Evolutionary conservation across 1,140 invertebrate genomes (phyloP).

Genomic region (Pantala flavescens): DNA sequence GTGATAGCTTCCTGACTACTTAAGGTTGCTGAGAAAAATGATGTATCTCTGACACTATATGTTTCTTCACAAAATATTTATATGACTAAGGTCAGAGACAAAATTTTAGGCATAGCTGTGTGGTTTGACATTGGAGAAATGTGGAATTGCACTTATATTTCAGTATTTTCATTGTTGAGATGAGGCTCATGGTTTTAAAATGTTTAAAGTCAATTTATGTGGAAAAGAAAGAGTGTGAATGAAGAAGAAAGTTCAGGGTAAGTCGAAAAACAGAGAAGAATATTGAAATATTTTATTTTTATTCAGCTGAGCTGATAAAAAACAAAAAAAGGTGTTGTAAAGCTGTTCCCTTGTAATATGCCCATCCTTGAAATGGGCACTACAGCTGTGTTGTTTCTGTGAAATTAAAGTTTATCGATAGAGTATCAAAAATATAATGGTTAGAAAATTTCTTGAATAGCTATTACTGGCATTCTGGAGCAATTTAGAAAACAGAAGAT

Average conservation of each 20-base stretch:
- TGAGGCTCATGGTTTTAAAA: constrained; percentile 1
- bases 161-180: constrained; percentile 4
- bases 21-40: neutral
- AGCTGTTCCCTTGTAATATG: neutral
- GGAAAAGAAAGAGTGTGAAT: neutral
- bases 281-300: constrained; percentile 1
- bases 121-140: neutral
- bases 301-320: constrained; percentile 1
- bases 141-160: constrained; percentile 5
- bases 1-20: neutral
- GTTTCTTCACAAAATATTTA: neutral
- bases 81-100: neutral
- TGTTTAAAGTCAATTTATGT: neutral
- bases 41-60: neutral
- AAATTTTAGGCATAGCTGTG: neutral
- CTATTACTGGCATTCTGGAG: neutral
- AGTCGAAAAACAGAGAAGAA: neutral
- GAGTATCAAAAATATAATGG: neutral
- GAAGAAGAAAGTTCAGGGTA: neutral
- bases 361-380: neutral
- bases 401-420: neutral
- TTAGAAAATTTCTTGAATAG: neutral
- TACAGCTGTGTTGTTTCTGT: neutral
- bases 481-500: neutral
- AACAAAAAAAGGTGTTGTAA: neutral